Conservation (phyloP, 2,888 invertebrate species). For the Palloptera scutellata region DNA sequence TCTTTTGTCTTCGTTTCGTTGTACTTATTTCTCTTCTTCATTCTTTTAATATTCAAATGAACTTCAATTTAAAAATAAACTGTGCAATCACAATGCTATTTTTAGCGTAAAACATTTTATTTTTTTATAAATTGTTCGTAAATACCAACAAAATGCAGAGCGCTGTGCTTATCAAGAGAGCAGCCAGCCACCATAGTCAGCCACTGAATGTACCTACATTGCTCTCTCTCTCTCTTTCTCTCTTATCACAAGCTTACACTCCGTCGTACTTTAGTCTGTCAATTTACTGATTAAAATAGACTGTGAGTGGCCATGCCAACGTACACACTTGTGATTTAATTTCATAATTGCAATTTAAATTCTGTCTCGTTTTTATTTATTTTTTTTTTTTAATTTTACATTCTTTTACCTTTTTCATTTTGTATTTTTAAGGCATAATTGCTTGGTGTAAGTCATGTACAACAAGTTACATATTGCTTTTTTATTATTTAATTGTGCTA, state of each 20-base stretch:
- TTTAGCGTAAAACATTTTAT: slow-evolving; percentile 18
- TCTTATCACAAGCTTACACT: no score
- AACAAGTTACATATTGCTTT: no score
- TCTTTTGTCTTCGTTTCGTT: not conserved
- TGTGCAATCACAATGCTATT: slow-evolving; percentile 24
- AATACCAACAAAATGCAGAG: not conserved
- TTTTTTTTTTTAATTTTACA: no score
- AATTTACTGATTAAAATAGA: slow-evolving; percentile 37
- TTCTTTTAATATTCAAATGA: slow-evolving; percentile 14
- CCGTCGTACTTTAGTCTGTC: slow-evolving; percentile 8
- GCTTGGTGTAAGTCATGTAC: no score
- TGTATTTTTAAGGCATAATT: no score
- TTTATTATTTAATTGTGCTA: no score
- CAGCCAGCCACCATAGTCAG: no score
- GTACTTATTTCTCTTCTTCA: not conserved
- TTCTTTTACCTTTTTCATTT: no score
- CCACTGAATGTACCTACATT: no score
- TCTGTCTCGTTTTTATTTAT: no score
- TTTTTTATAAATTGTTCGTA: slow-evolving; percentile 13
- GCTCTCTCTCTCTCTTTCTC: not conserved
- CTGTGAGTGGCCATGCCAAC: slow-evolving; percentile 27
- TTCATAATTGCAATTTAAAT: no score
- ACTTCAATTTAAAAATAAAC: slow-evolving; percentile 24
- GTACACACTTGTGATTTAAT: not conserved
- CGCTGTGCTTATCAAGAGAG: slow-evolving; percentile 9